Base-by-base conservation (phyloP, 92 coral and sea anemone genomes). In the Porites rus region DNA sequence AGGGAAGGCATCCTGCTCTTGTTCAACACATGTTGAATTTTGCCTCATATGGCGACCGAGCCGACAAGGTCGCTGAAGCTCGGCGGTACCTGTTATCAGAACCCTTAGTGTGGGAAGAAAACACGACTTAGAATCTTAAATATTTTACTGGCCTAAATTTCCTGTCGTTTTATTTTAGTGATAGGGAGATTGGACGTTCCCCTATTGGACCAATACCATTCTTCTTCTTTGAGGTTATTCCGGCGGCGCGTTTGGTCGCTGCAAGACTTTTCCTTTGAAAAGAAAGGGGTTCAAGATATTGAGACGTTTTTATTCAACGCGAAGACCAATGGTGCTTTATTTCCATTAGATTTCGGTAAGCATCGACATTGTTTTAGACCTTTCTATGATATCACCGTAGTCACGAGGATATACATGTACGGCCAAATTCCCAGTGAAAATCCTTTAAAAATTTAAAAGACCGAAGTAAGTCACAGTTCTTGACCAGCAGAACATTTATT, bases 11-110 rank as follows among this genome's bases (percentile, higher is more conserved):
- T 73, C 74, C 79, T 65, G 51, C 53, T 20, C 76, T 66, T 64
- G 13, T 63, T 72, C 59, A 82, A 82, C 80, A 75, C 87, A 72
- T 82, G 87, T 74, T 80, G 87, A 83, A 83, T 73, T 66, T 74
- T 74, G 87, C 87, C 80, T 83, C 87, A 74, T 65, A 83, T 51
- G 87, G 87, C 21, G 87, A 31, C 61, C 22, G 18, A 73, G 78
- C 78, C 74, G 79, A 72, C 53, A 3, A 69, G 43, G 68, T 71
- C 86, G 10, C 28, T 69, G 19, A 53, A 18, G 50, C 87, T 6
- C 87, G 46, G 80, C 80, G 87, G 87, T 83, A 83, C 87, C 87
- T 83, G 87, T 56, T 78, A 73, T 21, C 1, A 81, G 2, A 3
- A 31, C 66, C 69, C 86, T 83, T 16, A 62, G 63, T 73, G 87